Evolutionary conservation across 2,113 vertebrate genomes (phyloP).

Genomic region (Crotalus horridus): DNA sequence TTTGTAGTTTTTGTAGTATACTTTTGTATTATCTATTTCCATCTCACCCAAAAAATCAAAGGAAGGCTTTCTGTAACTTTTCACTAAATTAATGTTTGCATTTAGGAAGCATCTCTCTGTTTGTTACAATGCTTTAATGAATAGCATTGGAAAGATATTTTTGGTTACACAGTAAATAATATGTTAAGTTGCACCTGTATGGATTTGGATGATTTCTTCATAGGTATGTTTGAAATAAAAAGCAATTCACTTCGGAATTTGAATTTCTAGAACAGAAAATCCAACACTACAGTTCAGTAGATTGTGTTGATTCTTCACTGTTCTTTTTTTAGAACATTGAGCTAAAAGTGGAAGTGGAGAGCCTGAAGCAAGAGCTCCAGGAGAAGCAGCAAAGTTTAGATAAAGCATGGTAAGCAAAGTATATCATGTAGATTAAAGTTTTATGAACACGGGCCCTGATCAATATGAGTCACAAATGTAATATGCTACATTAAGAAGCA

Average conservation of each 20-base stretch:
- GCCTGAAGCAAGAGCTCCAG: conserved; percentile 88
- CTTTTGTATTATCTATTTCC: too few relatives aligned
- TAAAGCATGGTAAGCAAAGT: conserved; percentile 78
- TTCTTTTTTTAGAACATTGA: conserved; percentile 85
- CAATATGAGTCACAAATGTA: not conserved
- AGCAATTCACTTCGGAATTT: not conserved
- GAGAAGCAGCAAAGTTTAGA: conserved; percentile 84
- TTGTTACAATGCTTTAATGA: too few relatives aligned
- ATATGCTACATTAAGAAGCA: not conserved
- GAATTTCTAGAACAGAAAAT: not conserved
- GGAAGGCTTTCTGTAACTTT: not conserved
- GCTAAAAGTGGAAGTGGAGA: conserved; percentile 92
- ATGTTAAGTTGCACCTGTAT: too few relatives aligned
- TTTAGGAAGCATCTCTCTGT: too few relatives aligned
- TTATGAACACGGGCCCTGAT: not conserved
- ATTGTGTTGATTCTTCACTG: not conserved
- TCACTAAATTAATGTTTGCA: too few relatives aligned
- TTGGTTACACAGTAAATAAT: too few relatives aligned
- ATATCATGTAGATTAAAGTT: not conserved
- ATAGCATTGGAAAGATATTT: too few relatives aligned
- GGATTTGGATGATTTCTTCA: not conserved
- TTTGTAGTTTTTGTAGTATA: too few relatives aligned
- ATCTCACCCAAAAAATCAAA: not conserved
- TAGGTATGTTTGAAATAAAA: not conserved
- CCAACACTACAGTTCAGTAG: not conserved